phyloP scores from a whole-genome alignment of 2,888 invertebrate genomes.

The Vanessa cardui region DNA sequence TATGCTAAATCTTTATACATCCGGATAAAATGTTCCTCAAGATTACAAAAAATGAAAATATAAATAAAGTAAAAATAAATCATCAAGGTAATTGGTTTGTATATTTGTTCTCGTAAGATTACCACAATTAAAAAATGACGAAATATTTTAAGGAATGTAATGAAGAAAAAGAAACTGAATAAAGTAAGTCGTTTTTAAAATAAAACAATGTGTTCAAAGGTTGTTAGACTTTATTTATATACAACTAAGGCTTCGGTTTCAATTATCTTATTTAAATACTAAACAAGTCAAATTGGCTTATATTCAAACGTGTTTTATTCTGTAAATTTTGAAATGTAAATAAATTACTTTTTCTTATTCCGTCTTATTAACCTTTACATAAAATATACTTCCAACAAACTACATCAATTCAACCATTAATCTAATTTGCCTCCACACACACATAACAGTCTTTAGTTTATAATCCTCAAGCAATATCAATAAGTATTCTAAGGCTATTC shows the following conservation, averaged over 20 bases:
- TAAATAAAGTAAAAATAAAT: too few relatives aligned
- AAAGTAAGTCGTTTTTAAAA: not conserved
- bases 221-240: slow-evolving; percentile 24
- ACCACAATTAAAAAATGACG: too few relatives aligned
- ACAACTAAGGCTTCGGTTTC: slow-evolving; percentile 14
- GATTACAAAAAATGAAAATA: too few relatives aligned
- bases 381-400: slow-evolving; percentile 8
- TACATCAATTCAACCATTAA: not conserved
- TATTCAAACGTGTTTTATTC: not conserved
- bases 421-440: not conserved
- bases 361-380: not conserved
- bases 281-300: slow-evolving; percentile 6
- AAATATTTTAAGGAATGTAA: too few relatives aligned
- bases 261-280: not conserved
- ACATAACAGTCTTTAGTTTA: slow-evolving; percentile 1
- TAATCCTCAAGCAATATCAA: not conserved
- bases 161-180: too few relatives aligned
- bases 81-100: too few relatives aligned
- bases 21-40: too few relatives aligned
- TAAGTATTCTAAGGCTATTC: not conserved
- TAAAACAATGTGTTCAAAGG: slow-evolving; percentile 13
- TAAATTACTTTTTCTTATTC: not conserved
- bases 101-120: too few relatives aligned
- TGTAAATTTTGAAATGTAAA: not conserved
- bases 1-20: too few relatives aligned